Percentiles rank a stretch among this genome's conserved stretches.
phyloP scores from a whole-genome alignment of 1,140 invertebrate species.

The Geopemphigus sp. region DNA sequence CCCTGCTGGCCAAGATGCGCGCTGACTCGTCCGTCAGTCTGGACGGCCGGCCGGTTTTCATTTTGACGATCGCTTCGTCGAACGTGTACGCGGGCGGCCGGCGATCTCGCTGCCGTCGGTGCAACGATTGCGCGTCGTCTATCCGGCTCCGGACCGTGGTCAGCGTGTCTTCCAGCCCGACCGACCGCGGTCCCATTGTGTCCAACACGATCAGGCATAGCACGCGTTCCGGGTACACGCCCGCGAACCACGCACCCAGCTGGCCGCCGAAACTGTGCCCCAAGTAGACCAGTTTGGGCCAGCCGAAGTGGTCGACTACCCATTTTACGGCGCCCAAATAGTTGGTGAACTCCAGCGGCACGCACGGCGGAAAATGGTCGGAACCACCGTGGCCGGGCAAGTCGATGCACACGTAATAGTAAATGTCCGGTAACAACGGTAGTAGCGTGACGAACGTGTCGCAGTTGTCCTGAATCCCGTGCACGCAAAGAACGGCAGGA shows the following conservation, averaged over 20 bases:
- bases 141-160: slow-evolving; percentile 53
- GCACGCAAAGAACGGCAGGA: slow-evolving; percentile 75
- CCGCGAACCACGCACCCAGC: slow-evolving; percentile 74
- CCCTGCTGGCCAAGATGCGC: slow-evolving; percentile 68
- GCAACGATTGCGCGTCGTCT: slow-evolving; percentile 52
- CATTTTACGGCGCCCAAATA: slow-evolving; percentile 65
- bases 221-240: slow-evolving; percentile 71
- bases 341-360: slow-evolving; percentile 72
- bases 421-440: slow-evolving; percentile 65
- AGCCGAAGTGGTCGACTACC: slow-evolving; percentile 73
- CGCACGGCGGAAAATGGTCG: slow-evolving; percentile 69
- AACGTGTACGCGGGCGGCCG: slow-evolving; percentile 56
- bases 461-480: slow-evolving; percentile 86
- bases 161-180: slow-evolving; percentile 40
- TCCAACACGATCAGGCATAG: slow-evolving; percentile 71
- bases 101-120: slow-evolving; percentile 52
- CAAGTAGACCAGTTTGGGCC: slow-evolving; percentile 72
- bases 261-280: slow-evolving; percentile 80
- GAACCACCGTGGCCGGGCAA: slow-evolving; percentile 80
- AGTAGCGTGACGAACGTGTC: slow-evolving; percentile 79
- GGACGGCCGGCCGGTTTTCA: slow-evolving; percentile 64
- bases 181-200: slow-evolving; percentile 51
- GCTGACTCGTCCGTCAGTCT: slow-evolving; percentile 64
- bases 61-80: slow-evolving; percentile 64
- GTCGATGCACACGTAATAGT: slow-evolving; percentile 68